Evolutionary conservation across 64 coral and sea anemone species (phyloP), one percentile per base, ranked within the genome.

Genomic region (Stichodactyla mertensii): DNA sequence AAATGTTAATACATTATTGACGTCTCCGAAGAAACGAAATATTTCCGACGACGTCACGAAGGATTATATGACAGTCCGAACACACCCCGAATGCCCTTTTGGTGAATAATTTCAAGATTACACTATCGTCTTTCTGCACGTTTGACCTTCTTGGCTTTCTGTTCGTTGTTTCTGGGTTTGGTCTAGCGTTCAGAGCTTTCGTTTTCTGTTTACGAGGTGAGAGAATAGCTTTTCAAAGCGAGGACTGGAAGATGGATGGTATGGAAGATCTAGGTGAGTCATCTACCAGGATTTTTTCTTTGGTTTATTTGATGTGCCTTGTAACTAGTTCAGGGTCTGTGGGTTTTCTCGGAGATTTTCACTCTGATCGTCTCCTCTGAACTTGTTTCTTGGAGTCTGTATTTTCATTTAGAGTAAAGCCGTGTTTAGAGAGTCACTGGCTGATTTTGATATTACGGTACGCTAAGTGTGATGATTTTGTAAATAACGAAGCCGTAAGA

Each of bases 91-190:
- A 55, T 81, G 53, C 78, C 52, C 53, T 55, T 81, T 81, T 55
- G 16, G 53, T 55, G 78, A 81, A 81, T 55, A 10, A 81, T 20
- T 53, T 22, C 51, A 23, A 28, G 13, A 9, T 36, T 79, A 18
- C 26, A 53, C 51, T 55, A 53, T 81, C 78, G 52, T 81, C 53
- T 52, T 81, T 53, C 53, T 54, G 78, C 78, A 81, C 78, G 53
- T 81, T 81, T 81, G 78, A 81, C 78, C 78, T 81, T 52, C 51
- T 81, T 26, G 7, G 6, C 22, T 28, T 23, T 53, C 53, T 55
- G 36, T 52, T 81, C 53, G 52, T 81, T 53, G 78, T 81, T 55
- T 81, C 53, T 81, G 78, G 78, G 78, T 81, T 81, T 81, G 78
- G 78, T 81, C 78, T 81, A 81, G 36, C 22, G 15, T 55, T 20